Evolutionary conservation across 2,113 vertebrate species (phyloP), one percentile per base, ranked within the genome.

Genomic region (Dasypus novemcinctus): DNA sequence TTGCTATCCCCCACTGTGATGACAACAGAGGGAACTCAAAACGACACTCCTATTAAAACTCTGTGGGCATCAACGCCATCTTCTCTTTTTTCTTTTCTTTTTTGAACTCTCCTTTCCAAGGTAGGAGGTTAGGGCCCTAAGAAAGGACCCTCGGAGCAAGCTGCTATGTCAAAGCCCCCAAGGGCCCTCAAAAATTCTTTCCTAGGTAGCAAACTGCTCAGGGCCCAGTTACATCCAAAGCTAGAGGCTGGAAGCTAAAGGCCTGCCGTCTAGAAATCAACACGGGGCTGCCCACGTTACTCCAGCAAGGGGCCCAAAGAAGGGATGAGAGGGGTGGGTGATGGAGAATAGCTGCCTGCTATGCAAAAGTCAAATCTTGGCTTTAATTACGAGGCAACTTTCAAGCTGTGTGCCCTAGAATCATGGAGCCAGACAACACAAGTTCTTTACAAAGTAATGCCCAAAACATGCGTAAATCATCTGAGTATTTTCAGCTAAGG

Each of bases 291-390:
- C 25, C 49, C 82, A 6, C 20, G 36, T 52, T 8, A 80, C 74
- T 23, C 33, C 74, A 80, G 61, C 2, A 33, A 78, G 54, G 25
- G 31, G n/a, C 36, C 49, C 76, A 12, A 31, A 41, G 76, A 72
- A 83, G 66, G 81, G 75, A 18, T 49, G 64, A 69, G 27, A 31
- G 59, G 1, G 25, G 17, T 75, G 52, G 49, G 54, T 15, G 33
- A 63, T 41, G 5, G 63, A 61, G 63, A 89, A 76, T 1, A 75
- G 41, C 57, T 82, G 43, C 41, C 59, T 2, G 4, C 46, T 41
- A 71, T 74, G 31, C 49, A 94, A 41, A 80, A 95, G 36, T 92
- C 76, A 86, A 92, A n/a, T 80, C 75, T 96, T 68, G 68, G 87
- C 36, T 92, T 93, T 94, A 76, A 78, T 74, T 66, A 38, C 14